These are phyloP conservation scores for Pipa parva DNA, from an alignment of 2,113 vertebrate genomes.

Conservation along the genomic window DNA sequence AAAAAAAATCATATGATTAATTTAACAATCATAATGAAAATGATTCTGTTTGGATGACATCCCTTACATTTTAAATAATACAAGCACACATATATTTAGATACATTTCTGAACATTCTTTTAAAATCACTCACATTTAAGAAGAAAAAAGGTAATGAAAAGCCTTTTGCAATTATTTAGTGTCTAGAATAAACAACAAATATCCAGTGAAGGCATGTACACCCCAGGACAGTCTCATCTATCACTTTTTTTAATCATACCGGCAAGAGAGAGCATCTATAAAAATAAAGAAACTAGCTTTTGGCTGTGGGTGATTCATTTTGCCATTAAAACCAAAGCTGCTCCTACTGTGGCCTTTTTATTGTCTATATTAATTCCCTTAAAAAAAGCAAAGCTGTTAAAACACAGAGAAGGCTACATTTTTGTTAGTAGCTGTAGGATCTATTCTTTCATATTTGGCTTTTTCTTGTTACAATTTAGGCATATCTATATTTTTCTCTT, in stretches of 20 bases:
- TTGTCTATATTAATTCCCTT: slow-evolving; percentile 38
- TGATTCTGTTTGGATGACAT: too few relatives aligned
- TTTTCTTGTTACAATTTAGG: background rate
- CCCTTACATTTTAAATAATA: too few relatives aligned
- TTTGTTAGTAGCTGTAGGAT: slow-evolving; percentile 25
- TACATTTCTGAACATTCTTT: too few relatives aligned
- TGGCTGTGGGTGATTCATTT: slow-evolving; percentile 38
- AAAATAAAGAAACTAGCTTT: slow-evolving; percentile 37
- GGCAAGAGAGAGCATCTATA: slow-evolving; percentile 36
- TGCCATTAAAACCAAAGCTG: slow-evolving; percentile 26
- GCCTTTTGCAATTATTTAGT: too few relatives aligned
- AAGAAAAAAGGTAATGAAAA: too few relatives aligned
- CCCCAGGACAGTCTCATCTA: slow-evolving; percentile 32
- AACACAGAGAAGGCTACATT: slow-evolving; percentile 25
- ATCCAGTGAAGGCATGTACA: slow-evolving; percentile 26
- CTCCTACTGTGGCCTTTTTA: slow-evolving; percentile 38
- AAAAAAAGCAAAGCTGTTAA: slow-evolving; percentile 28
- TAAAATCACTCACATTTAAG: too few relatives aligned
- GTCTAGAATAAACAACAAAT: slow-evolving; percentile 18
- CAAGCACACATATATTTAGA: too few relatives aligned
- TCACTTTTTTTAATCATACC: slow-evolving; percentile 39
- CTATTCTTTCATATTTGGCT: background rate
- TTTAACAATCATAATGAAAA: too few relatives aligned
- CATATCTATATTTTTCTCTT: background rate
- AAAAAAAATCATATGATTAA: too few relatives aligned